Evolutionary conservation across 2,113 vertebrate species (phyloP).

Genomic region (Genyomyrus donnyi): DNA sequence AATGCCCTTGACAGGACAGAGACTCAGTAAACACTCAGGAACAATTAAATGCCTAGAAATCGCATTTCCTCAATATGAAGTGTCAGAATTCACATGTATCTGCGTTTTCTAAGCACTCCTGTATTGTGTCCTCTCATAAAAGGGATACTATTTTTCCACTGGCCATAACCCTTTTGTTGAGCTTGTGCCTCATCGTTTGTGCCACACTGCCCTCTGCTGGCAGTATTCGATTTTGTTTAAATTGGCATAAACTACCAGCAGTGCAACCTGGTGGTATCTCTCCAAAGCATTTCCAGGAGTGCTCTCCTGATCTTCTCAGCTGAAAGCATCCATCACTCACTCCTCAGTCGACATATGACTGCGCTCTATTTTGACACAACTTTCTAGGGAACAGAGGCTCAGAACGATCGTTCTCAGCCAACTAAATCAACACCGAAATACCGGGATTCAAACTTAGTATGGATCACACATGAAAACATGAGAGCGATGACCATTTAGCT

Average conservation of each 20-base stretch:
- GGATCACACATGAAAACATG: neutral
- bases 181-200: neutral
- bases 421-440: neutral
- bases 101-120: neutral
- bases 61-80: neutral
- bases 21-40: neutral
- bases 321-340: neutral
- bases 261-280: neutral
- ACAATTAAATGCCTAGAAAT: neutral
- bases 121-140: neutral
- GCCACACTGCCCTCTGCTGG: constrained; percentile 30
- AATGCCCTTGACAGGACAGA: neutral
- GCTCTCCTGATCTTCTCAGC: neutral
- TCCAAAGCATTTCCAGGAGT: neutral
- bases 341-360: neutral
- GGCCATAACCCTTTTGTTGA: neutral
- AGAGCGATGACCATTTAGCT: neutral
- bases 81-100: neutral
- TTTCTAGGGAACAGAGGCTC: neutral
- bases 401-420: neutral
- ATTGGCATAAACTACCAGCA: neutral
- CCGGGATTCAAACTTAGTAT: neutral
- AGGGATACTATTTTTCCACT: neutral
- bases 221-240: neutral
- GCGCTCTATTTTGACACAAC: neutral